These are phyloP conservation scores for Euproctis similis DNA, from an alignment of 2,888 invertebrate species.

Conservation along the genomic window DNA sequence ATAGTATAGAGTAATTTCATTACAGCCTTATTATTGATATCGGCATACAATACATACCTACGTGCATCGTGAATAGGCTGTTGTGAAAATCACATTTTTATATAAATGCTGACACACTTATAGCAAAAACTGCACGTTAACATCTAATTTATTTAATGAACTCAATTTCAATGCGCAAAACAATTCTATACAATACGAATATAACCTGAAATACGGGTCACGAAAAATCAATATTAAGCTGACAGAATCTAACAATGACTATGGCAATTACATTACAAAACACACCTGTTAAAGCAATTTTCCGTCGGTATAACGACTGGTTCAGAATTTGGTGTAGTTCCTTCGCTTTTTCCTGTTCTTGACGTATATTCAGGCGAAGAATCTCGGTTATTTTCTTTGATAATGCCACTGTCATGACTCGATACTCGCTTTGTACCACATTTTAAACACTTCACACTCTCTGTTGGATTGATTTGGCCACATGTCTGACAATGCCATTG, in stretches of 20 bases:
- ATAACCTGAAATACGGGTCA: slow-evolving; percentile 63
- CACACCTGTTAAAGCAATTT: slow-evolving; percentile 62
- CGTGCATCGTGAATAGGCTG: slow-evolving; percentile 24
- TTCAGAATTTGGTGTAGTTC: slow-evolving; percentile 63
- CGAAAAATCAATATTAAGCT: slow-evolving; percentile 63
- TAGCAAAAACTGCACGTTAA: slow-evolving; percentile 34
- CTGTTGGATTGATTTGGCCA: slow-evolving; percentile 91
- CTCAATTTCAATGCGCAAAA: slow-evolving; percentile 40
- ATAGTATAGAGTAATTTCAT: slow-evolving; percentile 6
- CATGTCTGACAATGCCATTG: slow-evolving; percentile 94
- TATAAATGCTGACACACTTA: slow-evolving; percentile 50
- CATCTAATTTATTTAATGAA: slow-evolving; percentile 53
- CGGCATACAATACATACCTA: slow-evolving; percentile 33
- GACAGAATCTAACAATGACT: slow-evolving; percentile 48
- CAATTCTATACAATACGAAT: slow-evolving; percentile 55
- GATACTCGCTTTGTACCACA: slow-evolving; percentile 82
- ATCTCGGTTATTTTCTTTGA: slow-evolving; percentile 55
- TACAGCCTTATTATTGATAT: slow-evolving; percentile 5
- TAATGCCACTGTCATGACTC: slow-evolving; percentile 71
- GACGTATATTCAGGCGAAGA: slow-evolving; percentile 61
- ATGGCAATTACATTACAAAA: slow-evolving; percentile 35
- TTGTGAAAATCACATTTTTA: slow-evolving; percentile 39
- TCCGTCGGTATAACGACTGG: slow-evolving; percentile 58
- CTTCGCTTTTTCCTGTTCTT: slow-evolving; percentile 61
- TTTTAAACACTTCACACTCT: slow-evolving; percentile 88